phyloP scores from a whole-genome alignment of 2,113 vertebrate species.

The Atlantisia rogersi region DNA sequence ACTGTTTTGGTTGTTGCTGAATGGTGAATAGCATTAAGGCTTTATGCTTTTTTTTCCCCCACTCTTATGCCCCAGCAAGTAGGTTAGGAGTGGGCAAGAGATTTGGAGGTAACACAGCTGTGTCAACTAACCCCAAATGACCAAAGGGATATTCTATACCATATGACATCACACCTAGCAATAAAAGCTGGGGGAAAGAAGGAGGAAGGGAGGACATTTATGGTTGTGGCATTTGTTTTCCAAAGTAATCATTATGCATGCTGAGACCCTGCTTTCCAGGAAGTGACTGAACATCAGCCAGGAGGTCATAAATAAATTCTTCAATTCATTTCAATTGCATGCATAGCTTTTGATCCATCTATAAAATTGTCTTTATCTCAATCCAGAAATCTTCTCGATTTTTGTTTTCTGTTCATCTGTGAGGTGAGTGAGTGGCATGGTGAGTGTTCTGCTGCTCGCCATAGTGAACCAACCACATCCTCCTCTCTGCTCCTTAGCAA shows the following conservation, averaged over 20 bases:
- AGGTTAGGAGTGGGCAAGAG: not conserved
- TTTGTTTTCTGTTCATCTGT: not conserved
- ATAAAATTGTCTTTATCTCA: not conserved
- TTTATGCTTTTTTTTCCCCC: not conserved
- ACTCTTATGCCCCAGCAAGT: fast-evolving
- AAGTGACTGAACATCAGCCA: not conserved
- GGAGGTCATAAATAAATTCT: not conserved
- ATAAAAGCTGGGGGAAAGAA: not conserved
- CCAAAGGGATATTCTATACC: not conserved
- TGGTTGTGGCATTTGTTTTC: not conserved
- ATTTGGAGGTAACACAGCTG: not conserved
- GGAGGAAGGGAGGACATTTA: not conserved
- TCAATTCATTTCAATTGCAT: not conserved
- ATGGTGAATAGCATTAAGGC: no score
- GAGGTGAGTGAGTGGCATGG: not conserved
- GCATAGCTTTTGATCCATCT: not conserved
- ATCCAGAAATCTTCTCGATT: not conserved
- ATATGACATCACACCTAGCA: no score
- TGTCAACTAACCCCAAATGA: not conserved
- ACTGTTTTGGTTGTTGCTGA: not conserved
- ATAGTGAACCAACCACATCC: not conserved
- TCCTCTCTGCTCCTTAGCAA: not conserved
- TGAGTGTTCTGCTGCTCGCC: not conserved
- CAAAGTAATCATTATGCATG: not conserved
- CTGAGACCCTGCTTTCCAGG: not conserved